phyloP scores from a whole-genome alignment of 2,113 vertebrate genomes.

The Ophiodon elongatus region DNA sequence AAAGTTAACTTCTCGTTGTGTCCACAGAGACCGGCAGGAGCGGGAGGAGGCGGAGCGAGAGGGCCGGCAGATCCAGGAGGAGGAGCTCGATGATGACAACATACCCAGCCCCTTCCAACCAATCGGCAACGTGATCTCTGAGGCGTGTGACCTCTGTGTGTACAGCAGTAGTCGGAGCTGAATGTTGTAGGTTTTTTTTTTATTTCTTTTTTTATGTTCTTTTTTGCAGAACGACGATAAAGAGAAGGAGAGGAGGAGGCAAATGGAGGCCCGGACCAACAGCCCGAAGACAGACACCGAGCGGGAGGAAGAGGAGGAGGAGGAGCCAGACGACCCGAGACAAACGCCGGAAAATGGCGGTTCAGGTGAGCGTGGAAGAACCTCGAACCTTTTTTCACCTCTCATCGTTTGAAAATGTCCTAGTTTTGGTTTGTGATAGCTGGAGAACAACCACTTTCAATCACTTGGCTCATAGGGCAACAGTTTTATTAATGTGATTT shows the following conservation, averaged over 20 bases:
- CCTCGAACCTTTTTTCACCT: background rate
- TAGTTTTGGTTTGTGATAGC: background rate
- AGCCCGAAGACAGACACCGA: constrained; percentile 58
- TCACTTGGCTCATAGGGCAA: background rate
- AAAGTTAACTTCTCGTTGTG: constrained; percentile 23
- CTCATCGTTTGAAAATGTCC: background rate
- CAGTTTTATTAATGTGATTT: background rate
- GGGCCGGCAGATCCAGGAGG: constrained; percentile 79
- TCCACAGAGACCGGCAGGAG: constrained; percentile 84
- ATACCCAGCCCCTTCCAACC: constrained; percentile 91
- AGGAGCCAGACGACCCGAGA: constrained; percentile 82
- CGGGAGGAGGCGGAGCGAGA: constrained; percentile 85
- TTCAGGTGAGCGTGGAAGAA: constrained; percentile 77
- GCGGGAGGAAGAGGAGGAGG: constrained; percentile 83
- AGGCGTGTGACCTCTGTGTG: constrained; percentile 80
- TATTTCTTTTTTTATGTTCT: background rate
- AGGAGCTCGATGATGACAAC: constrained; percentile 78
- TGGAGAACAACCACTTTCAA: background rate
- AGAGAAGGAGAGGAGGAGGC: constrained; percentile 84
- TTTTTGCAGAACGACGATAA: constrained; percentile 87
- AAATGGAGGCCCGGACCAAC: constrained; percentile 64
- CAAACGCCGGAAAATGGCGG: constrained; percentile 82
- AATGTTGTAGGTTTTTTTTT: background rate
- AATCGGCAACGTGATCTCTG: constrained; percentile 86
- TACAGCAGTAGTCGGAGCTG: background rate